phyloP scores from a whole-genome alignment of 2,113 vertebrate genomes.

The Limanda limanda region DNA sequence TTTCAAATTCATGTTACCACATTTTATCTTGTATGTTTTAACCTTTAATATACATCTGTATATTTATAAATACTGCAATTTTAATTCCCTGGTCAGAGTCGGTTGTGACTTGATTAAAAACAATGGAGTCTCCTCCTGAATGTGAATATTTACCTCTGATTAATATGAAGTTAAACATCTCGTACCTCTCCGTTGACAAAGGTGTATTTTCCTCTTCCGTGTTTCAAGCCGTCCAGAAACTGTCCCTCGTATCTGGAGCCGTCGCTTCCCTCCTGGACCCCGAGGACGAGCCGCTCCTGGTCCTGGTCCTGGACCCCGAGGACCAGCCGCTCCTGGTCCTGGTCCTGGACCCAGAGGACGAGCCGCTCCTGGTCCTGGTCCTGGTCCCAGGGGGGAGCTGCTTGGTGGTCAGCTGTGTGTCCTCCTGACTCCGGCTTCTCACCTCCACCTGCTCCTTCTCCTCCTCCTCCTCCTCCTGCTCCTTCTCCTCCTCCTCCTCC shows the following conservation, averaged over 20 bases:
- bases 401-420: background rate
- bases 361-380: slow-evolving; percentile 45
- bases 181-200: slow-evolving; percentile 86
- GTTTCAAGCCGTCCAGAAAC: slow-evolving; percentile 81
- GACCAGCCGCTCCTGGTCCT: slow-evolving; percentile 22
- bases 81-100: no score
- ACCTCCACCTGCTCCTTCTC: no score
- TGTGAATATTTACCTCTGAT: no score
- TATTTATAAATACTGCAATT: no score
- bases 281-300: slow-evolving; percentile 25
- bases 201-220: slow-evolving; percentile 84
- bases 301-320: slow-evolving; percentile 68
- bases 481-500: no score
- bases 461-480: no score
- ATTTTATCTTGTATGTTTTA: no score
- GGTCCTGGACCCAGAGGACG: slow-evolving; percentile 63
- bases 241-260: slow-evolving; percentile 85
- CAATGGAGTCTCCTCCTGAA: no score
- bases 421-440: background rate
- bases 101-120: no score
- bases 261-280: slow-evolving; percentile 81
- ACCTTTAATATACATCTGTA: no score
- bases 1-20: no score
- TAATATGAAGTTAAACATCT: no score
- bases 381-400: slow-evolving; percentile 37